phyloP scores from a whole-genome alignment of 2,113 vertebrate genomes.

The Semicossyphus pulcher region DNA sequence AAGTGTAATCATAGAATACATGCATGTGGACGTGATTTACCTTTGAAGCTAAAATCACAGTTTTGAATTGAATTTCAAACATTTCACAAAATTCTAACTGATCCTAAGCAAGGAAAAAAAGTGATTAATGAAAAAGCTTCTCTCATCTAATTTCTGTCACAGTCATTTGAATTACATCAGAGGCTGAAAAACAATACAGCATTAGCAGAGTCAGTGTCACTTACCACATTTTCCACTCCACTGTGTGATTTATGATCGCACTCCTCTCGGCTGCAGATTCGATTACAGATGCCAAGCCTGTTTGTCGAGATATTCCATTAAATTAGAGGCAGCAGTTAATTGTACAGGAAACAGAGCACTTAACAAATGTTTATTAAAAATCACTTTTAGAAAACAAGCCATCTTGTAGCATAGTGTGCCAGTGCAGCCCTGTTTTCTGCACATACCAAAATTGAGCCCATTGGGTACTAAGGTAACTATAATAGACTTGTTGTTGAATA shows the following conservation, averaged over 20 bases:
- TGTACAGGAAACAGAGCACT: neutral
- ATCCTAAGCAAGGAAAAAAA: conserved; percentile 2
- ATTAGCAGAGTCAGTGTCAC: conserved; percentile 18
- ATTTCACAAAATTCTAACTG: neutral
- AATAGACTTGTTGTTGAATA: no score
- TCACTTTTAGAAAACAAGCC: neutral
- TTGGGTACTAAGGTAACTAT: no score
- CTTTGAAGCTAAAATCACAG: conserved; percentile 12
- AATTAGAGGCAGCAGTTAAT: conserved; percentile 3
- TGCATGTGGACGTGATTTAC: conserved; percentile 1
- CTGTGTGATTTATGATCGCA: conserved; percentile 24
- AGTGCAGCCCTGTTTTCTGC: no score
- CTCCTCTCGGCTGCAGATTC: conserved; percentile 12
- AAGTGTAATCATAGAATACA: neutral
- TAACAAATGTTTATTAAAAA: conserved; percentile 1
- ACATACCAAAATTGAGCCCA: no score
- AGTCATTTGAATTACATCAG: conserved; percentile 18
- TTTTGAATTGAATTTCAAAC: conserved; percentile 50
- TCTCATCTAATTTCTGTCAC: neutral
- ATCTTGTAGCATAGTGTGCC: neutral
- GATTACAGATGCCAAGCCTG: conserved; percentile 6
- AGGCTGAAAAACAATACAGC: conserved; percentile 27
- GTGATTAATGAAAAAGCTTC: conserved; percentile 18
- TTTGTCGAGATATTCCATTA: conserved; percentile 18
- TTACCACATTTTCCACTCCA: conserved; percentile 8